A percentile compares a stretch with the other conserved stretches of the same genome.
Conservation (phyloP, 2,113 vertebrate species). For the Tretioscincus oriximinensis region DNA sequence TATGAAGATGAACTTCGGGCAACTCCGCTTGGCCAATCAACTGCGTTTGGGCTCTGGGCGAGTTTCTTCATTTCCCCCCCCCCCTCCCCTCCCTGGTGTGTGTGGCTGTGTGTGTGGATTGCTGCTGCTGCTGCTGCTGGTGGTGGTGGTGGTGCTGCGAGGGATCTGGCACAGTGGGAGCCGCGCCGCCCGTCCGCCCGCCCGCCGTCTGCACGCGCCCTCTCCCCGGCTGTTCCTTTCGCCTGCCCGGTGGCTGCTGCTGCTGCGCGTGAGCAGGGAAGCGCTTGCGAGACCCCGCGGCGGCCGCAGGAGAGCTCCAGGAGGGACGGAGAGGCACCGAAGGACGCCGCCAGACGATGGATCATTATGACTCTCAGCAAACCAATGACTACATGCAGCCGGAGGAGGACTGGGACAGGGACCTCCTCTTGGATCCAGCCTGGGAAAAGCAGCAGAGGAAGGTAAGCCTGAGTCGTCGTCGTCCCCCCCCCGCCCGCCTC, state of each 20-base stretch:
- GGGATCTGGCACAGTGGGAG: slow-evolving; percentile 37
- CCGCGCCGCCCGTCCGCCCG: no score
- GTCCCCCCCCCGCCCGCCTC: neutral
- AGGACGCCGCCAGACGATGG: slow-evolving; percentile 71
- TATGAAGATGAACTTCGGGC: slow-evolving; percentile 59
- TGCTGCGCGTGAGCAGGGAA: slow-evolving; percentile 38
- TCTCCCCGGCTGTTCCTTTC: neutral
- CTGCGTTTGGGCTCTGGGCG: slow-evolving; percentile 47
- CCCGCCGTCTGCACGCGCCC: no score
- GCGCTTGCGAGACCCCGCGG: slow-evolving; percentile 3
- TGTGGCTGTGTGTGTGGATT: no score
- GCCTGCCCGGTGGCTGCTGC: neutral
- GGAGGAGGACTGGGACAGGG: slow-evolving; percentile 94
- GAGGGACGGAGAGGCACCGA: slow-evolving; percentile 46
- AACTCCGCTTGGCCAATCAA: slow-evolving; percentile 65
- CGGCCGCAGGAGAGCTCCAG: slow-evolving; percentile 9
- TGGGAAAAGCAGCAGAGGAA: slow-evolving; percentile 98
- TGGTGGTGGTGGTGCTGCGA: slow-evolving; percentile 33
- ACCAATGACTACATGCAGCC: slow-evolving; percentile 86
- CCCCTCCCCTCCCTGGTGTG: neutral
- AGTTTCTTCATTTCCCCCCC: neutral
- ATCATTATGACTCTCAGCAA: slow-evolving; percentile 83
- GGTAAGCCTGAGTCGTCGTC: slow-evolving; percentile 71
- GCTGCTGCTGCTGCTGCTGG: slow-evolving; percentile 35
- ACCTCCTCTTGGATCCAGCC: slow-evolving; percentile 91